phyloP scores from a whole-genome alignment of 1,140 invertebrate genomes.

The Habropoda laboriosa region DNA sequence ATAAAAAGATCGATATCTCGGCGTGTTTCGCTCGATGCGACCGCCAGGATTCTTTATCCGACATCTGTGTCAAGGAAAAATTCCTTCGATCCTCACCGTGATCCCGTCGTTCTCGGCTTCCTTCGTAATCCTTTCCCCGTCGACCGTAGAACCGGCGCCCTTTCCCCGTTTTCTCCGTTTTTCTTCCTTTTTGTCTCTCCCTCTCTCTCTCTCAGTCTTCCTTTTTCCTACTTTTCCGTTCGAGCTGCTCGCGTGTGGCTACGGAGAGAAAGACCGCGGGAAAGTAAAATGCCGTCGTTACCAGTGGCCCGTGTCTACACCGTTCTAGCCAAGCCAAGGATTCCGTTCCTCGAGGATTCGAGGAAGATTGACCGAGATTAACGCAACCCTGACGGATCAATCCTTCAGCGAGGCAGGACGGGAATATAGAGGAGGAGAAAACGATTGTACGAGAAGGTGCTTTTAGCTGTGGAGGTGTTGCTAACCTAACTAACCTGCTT shows the following conservation, averaged over 20 bases:
- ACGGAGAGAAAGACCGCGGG: not conserved
- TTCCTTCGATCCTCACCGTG: conserved; percentile 53
- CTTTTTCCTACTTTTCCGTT: not conserved
- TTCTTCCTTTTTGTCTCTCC: not conserved
- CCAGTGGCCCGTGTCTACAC: not conserved
- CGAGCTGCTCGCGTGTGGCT: not conserved
- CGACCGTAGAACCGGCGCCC: conserved; percentile 22
- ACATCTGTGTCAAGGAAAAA: conserved; percentile 65
- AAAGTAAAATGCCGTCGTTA: conserved; percentile 33
- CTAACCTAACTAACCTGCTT: not conserved
- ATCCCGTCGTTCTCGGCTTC: conserved; percentile 52
- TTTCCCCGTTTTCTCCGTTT: not conserved
- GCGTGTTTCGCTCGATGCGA: conserved; percentile 50
- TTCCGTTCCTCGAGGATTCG: conserved; percentile 19
- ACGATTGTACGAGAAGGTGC: not conserved
- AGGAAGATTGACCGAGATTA: conserved; percentile 32
- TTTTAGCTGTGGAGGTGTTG: not conserved
- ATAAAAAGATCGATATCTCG: conserved; percentile 53
- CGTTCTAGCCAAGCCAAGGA: conserved; percentile 3
- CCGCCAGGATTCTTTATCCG: conserved; percentile 64
- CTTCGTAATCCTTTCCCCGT: conserved; percentile 49
- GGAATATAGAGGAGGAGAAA: too few relatives aligned
- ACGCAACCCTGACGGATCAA: not conserved
- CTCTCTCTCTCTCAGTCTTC: not conserved
- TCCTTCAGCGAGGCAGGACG: not conserved